Evolutionary conservation across 2,113 vertebrate species (phyloP), one percentile per base, ranked within the genome.

Genomic region (Callorhinus ursinus): DNA sequence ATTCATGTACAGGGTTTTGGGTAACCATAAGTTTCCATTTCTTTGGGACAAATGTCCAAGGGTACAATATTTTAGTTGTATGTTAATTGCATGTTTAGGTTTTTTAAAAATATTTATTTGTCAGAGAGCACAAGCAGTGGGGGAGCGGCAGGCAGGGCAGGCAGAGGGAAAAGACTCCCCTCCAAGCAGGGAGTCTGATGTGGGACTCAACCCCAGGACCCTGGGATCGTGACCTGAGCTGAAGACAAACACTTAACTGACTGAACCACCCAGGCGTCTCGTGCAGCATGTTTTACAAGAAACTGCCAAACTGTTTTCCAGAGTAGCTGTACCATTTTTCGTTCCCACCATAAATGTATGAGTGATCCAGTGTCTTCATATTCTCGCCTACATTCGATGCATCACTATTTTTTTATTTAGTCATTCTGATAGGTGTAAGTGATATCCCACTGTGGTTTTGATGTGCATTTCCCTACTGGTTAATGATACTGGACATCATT

Each of bases 21-120:
- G 80, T 77, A 84, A 84, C 76, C 15, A 9, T 61, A 77, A 69
- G 46, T 71, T 89, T 96, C 49, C 19, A 22, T 72, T 92, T 97
- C 57, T 83, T 51, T 26, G 39, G 80, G 74, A 63, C 59, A 31
- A 16, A n/a, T 67, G n/a, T 39, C 57, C 72, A 79, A 21, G 19
- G 28, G 46, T 65, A 82, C 12, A 36, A 18, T 79, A 49, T 46
- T 16, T 79, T 84, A 49, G n/a, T 46, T 79, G 42, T 19, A 33
- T 74, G 36, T 22, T 86, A 76, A 57, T 49, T 72, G 31, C 57
- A 59, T n/a, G 14, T 28, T 96, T 57, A 51, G 51, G 80, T 88
- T 94, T 80, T 46, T 46, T 46, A 46, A 46, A 46, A 9, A 46
- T 9, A 46, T 46, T 46, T 46, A 46, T 46, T 46, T 46, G 46